Evolutionary conservation across 2,888 invertebrate genomes (phyloP), one percentile per base, ranked within the genome.

Genomic region (Pollenia labialis): DNA sequence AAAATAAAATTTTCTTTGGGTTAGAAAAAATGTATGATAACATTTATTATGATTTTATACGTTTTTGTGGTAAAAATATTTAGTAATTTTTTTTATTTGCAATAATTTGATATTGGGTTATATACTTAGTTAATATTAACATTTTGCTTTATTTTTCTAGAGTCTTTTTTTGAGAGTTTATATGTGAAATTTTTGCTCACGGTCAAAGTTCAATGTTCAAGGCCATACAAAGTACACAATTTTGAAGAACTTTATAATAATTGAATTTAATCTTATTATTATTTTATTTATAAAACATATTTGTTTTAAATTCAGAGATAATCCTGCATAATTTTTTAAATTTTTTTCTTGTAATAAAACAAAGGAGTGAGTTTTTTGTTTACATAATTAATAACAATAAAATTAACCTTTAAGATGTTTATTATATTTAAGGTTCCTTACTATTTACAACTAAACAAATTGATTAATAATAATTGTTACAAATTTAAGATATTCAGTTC

Each of bases 51-150:
- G 52, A 7, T n/a, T 52, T 52, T n/a, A 52, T 6, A 42, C 16
- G 9, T 60, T n/a, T 14, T 16, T n/a, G 40, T 60, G 32, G 60
- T 16, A 54, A 71, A 50, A 32, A 8, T 40, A 18, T 32, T 14
- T 46, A n/a, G 11, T 4, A 48, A n/a, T 18, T 40, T 44, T 72
- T 69, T 44, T 72, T 56, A 56, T 72, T 72, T 23, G 14, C 46
- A 16, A 23, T 72, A 11, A 56, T 72, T 44, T 56, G 14, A 42
- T 23, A 56, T 72, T 72, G 54, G 54, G 44, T 54, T 52, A 44
- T 44, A 42, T 23, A n/a, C n/a, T n/a, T n/a, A 16, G 54, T 54
- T 18, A 56, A 71, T 71, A 44, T 44, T 42, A 40, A 40, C 8
- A 10, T 56, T 56, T 56, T 18, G 52, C 11, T 23, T 54, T 14